Base-by-base conservation (phyloP, 2,888 invertebrate genomes). In the Celastrina argiolus region DNA sequence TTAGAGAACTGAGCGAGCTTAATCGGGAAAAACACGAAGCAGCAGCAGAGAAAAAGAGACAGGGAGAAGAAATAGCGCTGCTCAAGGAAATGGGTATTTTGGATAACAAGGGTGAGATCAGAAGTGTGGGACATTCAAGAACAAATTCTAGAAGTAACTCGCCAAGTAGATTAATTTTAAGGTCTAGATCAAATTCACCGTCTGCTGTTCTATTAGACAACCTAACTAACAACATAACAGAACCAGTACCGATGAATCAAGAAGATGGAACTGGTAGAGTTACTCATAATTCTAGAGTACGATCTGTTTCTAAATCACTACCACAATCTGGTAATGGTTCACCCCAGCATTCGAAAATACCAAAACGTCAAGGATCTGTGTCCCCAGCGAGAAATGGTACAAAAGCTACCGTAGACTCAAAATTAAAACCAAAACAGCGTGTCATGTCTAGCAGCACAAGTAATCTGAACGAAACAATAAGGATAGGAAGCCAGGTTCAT, bases 1-100 rank as follows among this genome's bases (percentile, higher is more conserved):
- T 92, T 3, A 84, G 89, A 81, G 92, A 84, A 75, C 68, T 89
- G 6, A 92, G 92, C 69, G 89, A 91, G 70, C 71, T 91, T 7
- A 92, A 92, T 70, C 86, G 89, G 81, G 92, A 92, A 73, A 87
- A 84, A 66, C 83, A 92, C 61, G 88, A 88, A 78, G 88, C 87
- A 8, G 85, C 90, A 73, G 88, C 88, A 58, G 90, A 91, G 63
- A 78, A 74, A 64, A 88, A 79, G 68, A 86, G 81, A 74, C 74
- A 76, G 72, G 87, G 88, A 73, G 91, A 91, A 81, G 92, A 92
- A 78, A 83, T 87, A 72, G 90, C 89, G 8, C 74, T 92, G 8
- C 75, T 92, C 0, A 86, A 81, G 78, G 92, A 92, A 79, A 88
- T 92, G 88, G 92, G 88, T 2, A 71, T 91, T 14, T 69, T 88